Evolutionary conservation across 2,888 invertebrate species (phyloP), one percentile per base, ranked within the genome.

Genomic region (Protonemura montana): DNA sequence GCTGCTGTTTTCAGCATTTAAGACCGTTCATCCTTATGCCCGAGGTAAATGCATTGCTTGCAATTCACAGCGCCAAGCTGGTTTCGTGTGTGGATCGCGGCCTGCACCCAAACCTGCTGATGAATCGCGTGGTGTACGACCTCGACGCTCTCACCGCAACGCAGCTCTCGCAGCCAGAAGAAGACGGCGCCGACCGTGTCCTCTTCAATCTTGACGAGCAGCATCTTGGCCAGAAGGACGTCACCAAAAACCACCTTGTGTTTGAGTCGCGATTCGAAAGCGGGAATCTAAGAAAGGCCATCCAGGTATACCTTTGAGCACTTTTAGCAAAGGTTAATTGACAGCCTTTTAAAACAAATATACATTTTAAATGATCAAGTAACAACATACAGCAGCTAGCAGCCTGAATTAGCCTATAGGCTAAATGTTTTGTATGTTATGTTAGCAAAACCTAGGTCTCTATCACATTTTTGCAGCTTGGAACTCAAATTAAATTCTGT

Each of bases 201-300:
- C 90, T 94, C 0, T 90, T 90, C 85, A 94, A 94, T 89, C 91
- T 90, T 35, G 94, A 94, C 89, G 93, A 93, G 88, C 91, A 91
- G 88, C 92, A 93, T 76, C 87, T 91, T 89, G 93, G 89, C 88
- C 90, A 77, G 91, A 92, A 91, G 88, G 91, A 88, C 91, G 91
- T 90, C 89, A 88, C 91, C 0, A 92, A 92, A 88, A 91, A 81
- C 89, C 91, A 92, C 89, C 92, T 97, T 80, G 92, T 92, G 85
- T 97, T 97, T 90, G 97, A 97, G 90, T 96, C 97, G 5, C 93
- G 97, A 90, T 97, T 97, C 92, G 97, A 97, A 91, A 95, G 95
- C 89, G 97, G 97, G 28, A 97, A 97, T 92, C 92, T 97, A 35
- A 92, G 97, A 87, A 95, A 95, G 93, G 97, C 93, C 27, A 95